These are phyloP conservation scores for Rhagoletis pomonella DNA, from an alignment of 1,140 invertebrate species.

Conservation along the genomic window DNA sequence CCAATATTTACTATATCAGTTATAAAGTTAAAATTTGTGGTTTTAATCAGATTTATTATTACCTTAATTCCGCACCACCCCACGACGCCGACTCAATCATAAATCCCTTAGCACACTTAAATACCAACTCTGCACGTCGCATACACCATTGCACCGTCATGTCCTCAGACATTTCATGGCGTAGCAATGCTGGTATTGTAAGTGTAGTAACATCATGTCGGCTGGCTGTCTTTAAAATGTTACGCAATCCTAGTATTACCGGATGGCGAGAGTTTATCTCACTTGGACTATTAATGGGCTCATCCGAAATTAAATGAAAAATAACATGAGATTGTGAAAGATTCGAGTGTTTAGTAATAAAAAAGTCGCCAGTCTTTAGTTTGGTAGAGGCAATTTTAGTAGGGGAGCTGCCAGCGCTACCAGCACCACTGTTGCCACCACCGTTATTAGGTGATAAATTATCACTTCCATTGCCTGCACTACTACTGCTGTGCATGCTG, in stretches of 20 bases:
- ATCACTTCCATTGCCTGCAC: slow-evolving; percentile 43
- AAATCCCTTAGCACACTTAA: slow-evolving; percentile 99
- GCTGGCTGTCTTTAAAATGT: slow-evolving; percentile 95
- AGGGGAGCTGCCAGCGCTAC: slow-evolving; percentile 63
- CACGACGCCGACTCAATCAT: slow-evolving; percentile 98
- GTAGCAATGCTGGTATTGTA: slow-evolving; percentile 92
- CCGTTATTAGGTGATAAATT: slow-evolving; percentile 35
- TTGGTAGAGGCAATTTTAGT: slow-evolving; percentile 74
- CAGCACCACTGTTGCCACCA: slow-evolving; percentile 38
- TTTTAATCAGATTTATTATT: slow-evolving; percentile 77
- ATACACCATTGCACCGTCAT: slow-evolving; percentile 98
- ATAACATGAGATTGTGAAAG: slow-evolving; percentile 94
- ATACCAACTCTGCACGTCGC: slow-evolving; percentile 95
- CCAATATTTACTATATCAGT: background rate
- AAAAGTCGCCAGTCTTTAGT: slow-evolving; percentile 92
- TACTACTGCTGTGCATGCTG: slow-evolving; percentile 57
- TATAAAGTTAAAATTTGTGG: background rate
- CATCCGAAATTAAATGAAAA: slow-evolving; percentile 94
- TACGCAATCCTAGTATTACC: slow-evolving; percentile 94
- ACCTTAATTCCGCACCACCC: slow-evolving; percentile 93
- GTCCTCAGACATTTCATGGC: slow-evolving; percentile 96
- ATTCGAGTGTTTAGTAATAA: slow-evolving; percentile 96
- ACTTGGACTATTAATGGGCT: slow-evolving; percentile 79
- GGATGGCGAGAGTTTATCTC: slow-evolving; percentile 97
- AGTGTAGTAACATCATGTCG: slow-evolving; percentile 94